Evolutionary conservation across 2,113 vertebrate genomes (phyloP).

Genomic region (Sterna hirundo): DNA sequence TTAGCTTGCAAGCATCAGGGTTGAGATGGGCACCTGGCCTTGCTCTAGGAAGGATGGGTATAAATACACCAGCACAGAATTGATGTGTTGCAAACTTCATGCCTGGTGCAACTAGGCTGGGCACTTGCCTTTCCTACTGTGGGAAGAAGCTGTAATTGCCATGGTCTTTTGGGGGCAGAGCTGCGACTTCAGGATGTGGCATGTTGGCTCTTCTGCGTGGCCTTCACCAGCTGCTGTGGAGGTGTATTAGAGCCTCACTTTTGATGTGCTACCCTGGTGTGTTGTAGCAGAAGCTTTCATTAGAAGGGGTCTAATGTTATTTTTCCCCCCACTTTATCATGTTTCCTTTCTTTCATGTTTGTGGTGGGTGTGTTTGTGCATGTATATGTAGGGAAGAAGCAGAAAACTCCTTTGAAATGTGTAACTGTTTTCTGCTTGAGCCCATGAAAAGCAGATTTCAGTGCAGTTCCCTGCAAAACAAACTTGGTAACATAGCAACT

Average conservation of each 20-base stretch:
- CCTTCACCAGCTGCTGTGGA: neutral
- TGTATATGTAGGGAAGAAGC: neutral
- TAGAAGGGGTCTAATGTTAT: neutral
- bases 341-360: neutral
- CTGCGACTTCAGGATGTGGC: neutral
- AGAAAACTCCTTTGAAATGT: neutral
- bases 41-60: neutral
- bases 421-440: neutral
- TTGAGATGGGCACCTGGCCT: neutral
- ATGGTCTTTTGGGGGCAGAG: neutral
- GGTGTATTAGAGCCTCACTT: neutral
- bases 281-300: neutral
- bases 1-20: neutral
- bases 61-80: neutral
- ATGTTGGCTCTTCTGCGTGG: neutral
- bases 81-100: neutral
- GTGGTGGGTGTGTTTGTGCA: neutral
- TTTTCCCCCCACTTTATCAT: neutral
- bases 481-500: neutral
- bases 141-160: neutral
- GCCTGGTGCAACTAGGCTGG: neutral
- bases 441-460: neutral
- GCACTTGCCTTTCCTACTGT: accelerated
- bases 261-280: neutral
- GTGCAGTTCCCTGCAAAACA: neutral